Conservation (phyloP, 2,888 invertebrate genomes). For the Brachypalpus laphriformis region DNA sequence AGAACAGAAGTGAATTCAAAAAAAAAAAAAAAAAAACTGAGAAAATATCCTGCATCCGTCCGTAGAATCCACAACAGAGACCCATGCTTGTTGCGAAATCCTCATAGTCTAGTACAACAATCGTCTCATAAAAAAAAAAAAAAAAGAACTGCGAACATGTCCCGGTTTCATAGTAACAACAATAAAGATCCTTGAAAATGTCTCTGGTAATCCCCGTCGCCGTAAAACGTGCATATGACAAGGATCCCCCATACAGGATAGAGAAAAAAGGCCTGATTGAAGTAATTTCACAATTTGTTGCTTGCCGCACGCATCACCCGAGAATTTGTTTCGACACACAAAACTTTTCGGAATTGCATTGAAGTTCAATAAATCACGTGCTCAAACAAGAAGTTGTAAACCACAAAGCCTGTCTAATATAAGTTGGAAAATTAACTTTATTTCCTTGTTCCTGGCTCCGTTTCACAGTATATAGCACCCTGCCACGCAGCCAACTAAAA, state of each 20-base stretch:
- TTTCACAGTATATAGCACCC: background rate
- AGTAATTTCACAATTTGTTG: slow-evolving; percentile 59
- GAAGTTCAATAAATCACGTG: slow-evolving; percentile 71
- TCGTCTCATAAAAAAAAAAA: background rate
- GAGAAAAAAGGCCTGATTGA: slow-evolving; percentile 26
- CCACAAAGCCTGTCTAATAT: slow-evolving; percentile 55
- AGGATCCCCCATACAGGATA: background rate
- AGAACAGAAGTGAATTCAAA: background rate
- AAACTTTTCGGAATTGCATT: slow-evolving; percentile 60
- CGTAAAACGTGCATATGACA: slow-evolving; percentile 10
- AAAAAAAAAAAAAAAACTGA: background rate
- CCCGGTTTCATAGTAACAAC: background rate
- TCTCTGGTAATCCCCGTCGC: background rate
- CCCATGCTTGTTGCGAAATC: background rate
- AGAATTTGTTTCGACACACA: slow-evolving; percentile 2
- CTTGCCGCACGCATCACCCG: slow-evolving; percentile 41
- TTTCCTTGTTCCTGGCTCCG: slow-evolving; percentile 8
- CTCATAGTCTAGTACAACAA: background rate
- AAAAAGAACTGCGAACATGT: background rate
- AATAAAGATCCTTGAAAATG: slow-evolving; percentile 16
- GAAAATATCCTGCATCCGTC: slow-evolving; percentile 20
- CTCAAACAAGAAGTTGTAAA: slow-evolving; percentile 65
- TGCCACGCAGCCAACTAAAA: slow-evolving; percentile 13
- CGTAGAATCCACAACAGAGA: background rate
- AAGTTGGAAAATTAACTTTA: slow-evolving; percentile 69